These are phyloP conservation scores for Benitochromis conjunctus DNA, from an alignment of 2,113 vertebrate species.

Conservation along the genomic window DNA sequence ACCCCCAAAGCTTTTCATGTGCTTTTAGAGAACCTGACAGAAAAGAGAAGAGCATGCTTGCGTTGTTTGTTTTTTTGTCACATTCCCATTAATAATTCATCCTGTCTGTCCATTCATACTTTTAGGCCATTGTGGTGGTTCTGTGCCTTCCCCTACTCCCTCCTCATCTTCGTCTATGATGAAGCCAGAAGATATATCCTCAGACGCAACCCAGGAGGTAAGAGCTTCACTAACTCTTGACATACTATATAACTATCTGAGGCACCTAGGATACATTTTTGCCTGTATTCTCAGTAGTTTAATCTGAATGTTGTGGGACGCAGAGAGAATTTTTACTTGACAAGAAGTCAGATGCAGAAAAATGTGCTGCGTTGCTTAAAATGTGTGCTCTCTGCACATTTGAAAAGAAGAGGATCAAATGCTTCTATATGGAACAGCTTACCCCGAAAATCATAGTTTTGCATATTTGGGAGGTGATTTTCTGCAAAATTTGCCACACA, in stretches of 20 bases:
- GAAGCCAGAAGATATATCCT: conserved; percentile 79
- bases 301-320: not conserved
- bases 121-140: conserved; percentile 79
- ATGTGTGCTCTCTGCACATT: not conserved
- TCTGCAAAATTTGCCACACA: not conserved
- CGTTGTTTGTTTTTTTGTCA: not conserved
- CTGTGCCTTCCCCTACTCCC: conserved; percentile 79
- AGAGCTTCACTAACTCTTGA: not conserved
- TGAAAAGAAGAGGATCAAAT: not conserved
- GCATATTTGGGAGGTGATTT: not conserved
- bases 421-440: too few species aligned
- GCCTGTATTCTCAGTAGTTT: not conserved
- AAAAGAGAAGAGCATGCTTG: not conserved
- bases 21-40: not conserved
- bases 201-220: conserved; percentile 77
- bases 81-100: not conserved
- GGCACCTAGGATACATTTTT: not conserved
- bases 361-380: not conserved
- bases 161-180: conserved; percentile 79
- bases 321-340: not conserved
- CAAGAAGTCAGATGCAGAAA: not conserved
- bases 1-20: not conserved
- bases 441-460: not conserved
- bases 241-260: not conserved
- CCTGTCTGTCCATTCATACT: not conserved